Evolutionary conservation across 2,113 vertebrate genomes (phyloP).

Genomic region (Pavo muticus): DNA sequence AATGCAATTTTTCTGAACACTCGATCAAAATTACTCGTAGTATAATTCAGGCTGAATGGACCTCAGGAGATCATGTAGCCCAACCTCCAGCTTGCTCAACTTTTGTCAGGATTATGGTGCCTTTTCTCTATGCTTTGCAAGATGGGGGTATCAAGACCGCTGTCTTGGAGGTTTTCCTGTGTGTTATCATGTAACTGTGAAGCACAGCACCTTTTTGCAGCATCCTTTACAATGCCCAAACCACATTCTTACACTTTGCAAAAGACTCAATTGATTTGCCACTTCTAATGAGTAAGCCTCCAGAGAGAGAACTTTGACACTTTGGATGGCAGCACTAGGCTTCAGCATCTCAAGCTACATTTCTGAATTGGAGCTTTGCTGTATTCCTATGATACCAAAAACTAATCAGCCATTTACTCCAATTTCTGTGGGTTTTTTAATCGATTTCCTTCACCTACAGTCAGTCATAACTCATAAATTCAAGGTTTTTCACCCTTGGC

Average conservation of each 20-base stretch:
- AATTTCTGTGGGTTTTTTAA: neutral
- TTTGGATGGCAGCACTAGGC: neutral
- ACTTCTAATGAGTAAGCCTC: neutral
- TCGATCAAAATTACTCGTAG: neutral
- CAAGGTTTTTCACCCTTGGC: neutral
- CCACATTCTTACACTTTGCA: neutral
- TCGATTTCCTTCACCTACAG: neutral
- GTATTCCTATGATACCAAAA: neutral
- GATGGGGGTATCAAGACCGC: neutral
- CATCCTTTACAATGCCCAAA: neutral
- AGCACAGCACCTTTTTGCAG: neutral
- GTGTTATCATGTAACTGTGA: neutral
- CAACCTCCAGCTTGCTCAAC: neutral
- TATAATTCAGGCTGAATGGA: too few species aligned
- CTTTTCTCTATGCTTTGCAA: neutral
- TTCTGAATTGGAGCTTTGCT: neutral
- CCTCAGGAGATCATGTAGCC: neutral
- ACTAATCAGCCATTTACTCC: neutral
- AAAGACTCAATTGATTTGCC: neutral
- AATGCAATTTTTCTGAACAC: neutral
- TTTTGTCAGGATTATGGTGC: neutral
- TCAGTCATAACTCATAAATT: neutral
- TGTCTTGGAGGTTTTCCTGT: neutral
- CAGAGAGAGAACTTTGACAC: neutral
- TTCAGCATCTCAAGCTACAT: neutral